Evolutionary conservation across 2,888 invertebrate genomes (phyloP).

Genomic region (Drosophila dives): DNA sequence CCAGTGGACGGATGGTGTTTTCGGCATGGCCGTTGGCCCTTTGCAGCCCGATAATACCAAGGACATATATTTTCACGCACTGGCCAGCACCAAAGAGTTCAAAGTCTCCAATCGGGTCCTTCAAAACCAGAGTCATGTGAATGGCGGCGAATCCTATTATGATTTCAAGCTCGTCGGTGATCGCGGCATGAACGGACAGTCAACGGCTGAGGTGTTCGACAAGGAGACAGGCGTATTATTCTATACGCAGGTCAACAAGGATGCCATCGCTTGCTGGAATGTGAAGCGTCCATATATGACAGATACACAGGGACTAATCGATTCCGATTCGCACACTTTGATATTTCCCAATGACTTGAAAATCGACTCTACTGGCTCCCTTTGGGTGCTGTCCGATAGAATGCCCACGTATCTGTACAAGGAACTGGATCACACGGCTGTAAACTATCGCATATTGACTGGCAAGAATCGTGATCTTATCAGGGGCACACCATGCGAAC

Average conservation of each 20-base stretch:
- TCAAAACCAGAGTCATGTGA: conserved; percentile 90
- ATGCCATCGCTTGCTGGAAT: conserved; percentile 94
- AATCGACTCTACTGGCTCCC: conserved; percentile 87
- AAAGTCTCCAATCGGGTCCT: conserved; percentile 90
- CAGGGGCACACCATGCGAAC: conserved; percentile 83
- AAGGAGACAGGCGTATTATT: conserved; percentile 89
- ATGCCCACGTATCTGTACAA: conserved; percentile 90
- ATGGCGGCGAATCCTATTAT: conserved; percentile 88
- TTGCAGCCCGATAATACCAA: conserved; percentile 87
- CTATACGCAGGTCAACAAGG: conserved; percentile 91
- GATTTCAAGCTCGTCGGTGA: conserved; percentile 90
- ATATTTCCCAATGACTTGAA: conserved; percentile 93
- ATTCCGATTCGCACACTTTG: conserved; percentile 88
- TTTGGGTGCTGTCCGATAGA: conserved; percentile 92
- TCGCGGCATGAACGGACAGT: conserved; percentile 90
- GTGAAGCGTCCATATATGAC: conserved; percentile 87
- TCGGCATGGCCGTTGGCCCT: conserved; percentile 89
- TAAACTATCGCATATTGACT: conserved; percentile 87
- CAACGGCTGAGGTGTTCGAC: conserved; percentile 91
- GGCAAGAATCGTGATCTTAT: conserved; percentile 83
- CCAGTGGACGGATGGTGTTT: conserved; percentile 94
- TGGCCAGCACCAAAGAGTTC: conserved; percentile 92
- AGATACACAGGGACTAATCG: conserved; percentile 89
- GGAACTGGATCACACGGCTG: conserved; percentile 88
- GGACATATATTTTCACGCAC: conserved; percentile 92